Base-by-base conservation (phyloP, 2,888 invertebrate species). In the Geotrupes spiniger region DNA sequence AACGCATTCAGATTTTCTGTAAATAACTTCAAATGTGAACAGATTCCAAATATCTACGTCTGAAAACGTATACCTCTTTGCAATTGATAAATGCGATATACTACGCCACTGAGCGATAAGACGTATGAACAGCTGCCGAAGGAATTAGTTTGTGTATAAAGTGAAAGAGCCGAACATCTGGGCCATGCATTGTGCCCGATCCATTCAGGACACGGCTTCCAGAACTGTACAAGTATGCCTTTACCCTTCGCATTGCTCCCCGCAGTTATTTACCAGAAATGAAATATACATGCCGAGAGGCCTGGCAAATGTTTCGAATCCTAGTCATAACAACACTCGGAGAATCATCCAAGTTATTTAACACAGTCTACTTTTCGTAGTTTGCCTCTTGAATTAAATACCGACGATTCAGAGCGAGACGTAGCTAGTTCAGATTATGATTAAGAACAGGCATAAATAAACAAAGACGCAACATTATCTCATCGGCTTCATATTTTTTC, bases 101-200 rank as follows among this genome's bases (percentile, higher is more conserved):
- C 33, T 14, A 37, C 38, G 38, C 31, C 45, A 38, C 45, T 38
- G 45, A 33, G 33, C 12, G 42, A 36, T 28, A 38, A 46, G 26
- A 43, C 29, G 31, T 6, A 16, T 36, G 12, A 36, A 42, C 52
- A 52, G 52, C 52, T 52, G 52, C 46, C 42, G 46, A 49, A 52
- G 49, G 36, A 52, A 52, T 52, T 42, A 52, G 47, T 44, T 29
- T 42, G 42, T 42, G 42, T 41, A 41, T 45, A 36, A 40, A 40
- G 15, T 43, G 47, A 42, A 45, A 49, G 41, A 42, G 39, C 36
- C 43, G 43, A 49, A 52, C 52, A 52, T 52, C 52, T 52, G 52
- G 52, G 44, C 37, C 46, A 46, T 38, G 49, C 38, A 45, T 45
- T 45, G 45, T 45, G 45, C 31, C 4, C 9, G 45, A 21, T 11